phyloP scores from a whole-genome alignment of 2,888 invertebrate genomes.

The Syritta pipiens region DNA sequence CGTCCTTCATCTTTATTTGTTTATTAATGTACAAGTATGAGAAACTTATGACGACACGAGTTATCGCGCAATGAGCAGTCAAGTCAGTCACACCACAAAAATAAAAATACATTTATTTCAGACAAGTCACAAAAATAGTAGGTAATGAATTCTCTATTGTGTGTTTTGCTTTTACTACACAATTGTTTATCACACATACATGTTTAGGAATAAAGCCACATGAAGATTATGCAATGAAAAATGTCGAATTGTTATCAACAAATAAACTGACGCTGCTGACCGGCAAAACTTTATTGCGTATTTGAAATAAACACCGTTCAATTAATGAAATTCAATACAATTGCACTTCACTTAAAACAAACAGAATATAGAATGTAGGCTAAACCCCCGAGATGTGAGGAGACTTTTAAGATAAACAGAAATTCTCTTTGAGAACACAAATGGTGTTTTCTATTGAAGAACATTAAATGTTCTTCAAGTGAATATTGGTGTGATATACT shows the following conservation, averaged over 20 bases:
- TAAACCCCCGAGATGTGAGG: not conserved
- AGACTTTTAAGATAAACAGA: slow-evolving; percentile 8
- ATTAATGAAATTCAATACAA: not conserved
- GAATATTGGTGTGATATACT: not conserved
- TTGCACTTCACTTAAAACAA: not conserved
- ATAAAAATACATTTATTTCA: not conserved
- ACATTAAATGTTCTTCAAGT: not conserved
- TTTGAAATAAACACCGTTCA: not conserved
- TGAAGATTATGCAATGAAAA: slow-evolving; percentile 17
- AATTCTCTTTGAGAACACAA: not conserved
- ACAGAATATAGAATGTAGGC: too few relatives aligned
- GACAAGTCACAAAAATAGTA: not conserved
- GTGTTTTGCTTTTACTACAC: slow-evolving; percentile 18
- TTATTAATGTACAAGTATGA: slow-evolving; percentile 6
- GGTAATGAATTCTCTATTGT: slow-evolving; percentile 4
- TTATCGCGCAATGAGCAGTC: not conserved
- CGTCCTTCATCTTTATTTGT: slow-evolving; percentile 28
- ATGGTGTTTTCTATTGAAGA: not conserved
- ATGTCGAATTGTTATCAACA: slow-evolving; percentile 13
- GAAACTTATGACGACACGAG: slow-evolving; percentile 35
- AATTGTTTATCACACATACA: slow-evolving; percentile 33
- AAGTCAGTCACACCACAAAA: not conserved
- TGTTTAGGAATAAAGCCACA: not conserved
- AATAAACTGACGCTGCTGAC: not conserved
- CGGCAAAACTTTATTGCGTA: slow-evolving; percentile 10